A percentile compares a stretch with the other conserved stretches of the same genome.
Evolutionary conservation across 2,797 vertebrate species (phyloP).

Genomic region (Tadarida brasiliensis): DNA sequence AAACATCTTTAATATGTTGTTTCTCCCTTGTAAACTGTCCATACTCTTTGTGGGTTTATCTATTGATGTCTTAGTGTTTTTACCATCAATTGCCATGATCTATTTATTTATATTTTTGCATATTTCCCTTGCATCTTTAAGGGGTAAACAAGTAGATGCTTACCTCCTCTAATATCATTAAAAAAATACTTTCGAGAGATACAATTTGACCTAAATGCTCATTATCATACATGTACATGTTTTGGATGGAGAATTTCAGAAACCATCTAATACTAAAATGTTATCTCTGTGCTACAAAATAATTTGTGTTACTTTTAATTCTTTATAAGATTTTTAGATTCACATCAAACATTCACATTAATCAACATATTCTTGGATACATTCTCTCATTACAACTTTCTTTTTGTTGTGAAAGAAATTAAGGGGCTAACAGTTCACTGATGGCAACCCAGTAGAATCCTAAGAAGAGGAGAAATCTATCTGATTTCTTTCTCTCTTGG

Average conservation of each 20-base stretch:
- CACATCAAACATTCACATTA: background rate
- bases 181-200: slow-evolving; percentile 14
- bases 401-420: slow-evolving; percentile 47
- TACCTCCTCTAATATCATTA: background rate
- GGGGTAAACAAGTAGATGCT: background rate
- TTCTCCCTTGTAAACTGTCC: background rate
- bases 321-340: background rate
- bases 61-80: background rate
- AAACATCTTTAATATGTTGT: background rate
- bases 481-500: background rate
- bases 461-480: background rate
- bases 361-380: slow-evolving; percentile 37
- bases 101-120: background rate
- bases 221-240: background rate
- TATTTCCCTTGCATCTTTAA: background rate
- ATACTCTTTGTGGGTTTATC: background rate
- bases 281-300: slow-evolving; percentile 14
- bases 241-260: slow-evolving; percentile 35
- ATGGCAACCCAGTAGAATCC: background rate
- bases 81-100: background rate
- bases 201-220: background rate
- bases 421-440: background rate
- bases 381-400: background rate
- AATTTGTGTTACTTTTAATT: slow-evolving; percentile 50
- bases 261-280: slow-evolving; percentile 29